Evolutionary conservation across 2,888 invertebrate species (phyloP), one percentile per base, ranked within the genome.

Genomic region (Cephonodes hylas): DNA sequence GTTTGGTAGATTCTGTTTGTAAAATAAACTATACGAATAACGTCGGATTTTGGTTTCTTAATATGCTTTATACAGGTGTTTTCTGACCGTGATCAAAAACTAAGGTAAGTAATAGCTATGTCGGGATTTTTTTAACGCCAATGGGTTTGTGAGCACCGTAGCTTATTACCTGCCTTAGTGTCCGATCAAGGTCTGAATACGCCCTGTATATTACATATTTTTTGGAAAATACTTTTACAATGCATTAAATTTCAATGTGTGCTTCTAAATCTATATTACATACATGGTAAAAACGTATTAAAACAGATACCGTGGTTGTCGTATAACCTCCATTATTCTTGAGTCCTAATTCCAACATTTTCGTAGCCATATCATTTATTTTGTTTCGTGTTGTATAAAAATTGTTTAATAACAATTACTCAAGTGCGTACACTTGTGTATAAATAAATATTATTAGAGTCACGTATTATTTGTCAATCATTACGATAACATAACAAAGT

Each of bases 381-480:
- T 0, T 27, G 7, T 53, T 10, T 53, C 18, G 6, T 31, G 27
- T 53, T 7, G 7, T 0, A 31, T 8, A 31, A 0, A 53, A 53
- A 31, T 31, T 53, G 18, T 18, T 20, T 53, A 18, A 15, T 18
- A 53, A 31, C 10, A 53, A 53, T 31, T 53, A 31, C 53, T 10
- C 18, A 53, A 27, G 18, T 53, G 18, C 31, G 18, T 8, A 53
- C 53, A 31, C 31, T 53, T 27, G 18, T 27, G 27, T 53, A 18
- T 18, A 31, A 31, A 53, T 8, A 10, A 53, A 31, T 53, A 53
- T 18, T 15, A 31, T 15, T 25, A 15, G 13, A 53, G 53, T 53
- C 53, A 53, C 53, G 53, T 53, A 13, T 31, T 53, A 53, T 53
- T 53, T 27, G 53, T 53, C 27, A 27, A 53, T 53, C 53, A 8